Base-by-base conservation (phyloP, 2,888 invertebrate species). In the Operophtera brumata region DNA sequence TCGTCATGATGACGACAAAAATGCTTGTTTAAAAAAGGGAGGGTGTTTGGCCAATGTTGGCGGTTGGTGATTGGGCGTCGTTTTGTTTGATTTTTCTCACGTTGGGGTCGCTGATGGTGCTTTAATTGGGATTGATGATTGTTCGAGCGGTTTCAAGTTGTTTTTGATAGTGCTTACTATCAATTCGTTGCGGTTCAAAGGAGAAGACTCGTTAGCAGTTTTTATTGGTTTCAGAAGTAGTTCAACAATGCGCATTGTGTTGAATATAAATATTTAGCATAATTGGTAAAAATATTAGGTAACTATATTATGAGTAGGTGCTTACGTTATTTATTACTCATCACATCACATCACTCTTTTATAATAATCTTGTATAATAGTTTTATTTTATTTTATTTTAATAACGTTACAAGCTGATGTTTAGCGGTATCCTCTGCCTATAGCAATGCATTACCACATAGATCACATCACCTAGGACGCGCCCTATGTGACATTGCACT, bases 121-220 rank as follows among this genome's bases (percentile, higher is more conserved):
- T 79, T 82, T 88, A 84, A 89, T 89, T 88, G 84, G 87, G 71
- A 89, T 88, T 89, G 81, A 89, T 89, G 88, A 77, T 84, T 78
- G 80, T 71, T 65, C 54, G 57, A 48, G 48, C 51, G 53, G 66
- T 61, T 67, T 69, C 66, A 69, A 71, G 69, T 70, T 67, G 64
- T 68, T 72, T 71, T 68, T 69, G 59, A 64, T 64, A 67, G 66
- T 67, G 66, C 57, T 56, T 63, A 64, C 65, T 71, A 70, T 73
- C 65, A 61, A 68, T 65, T 67, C 64, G 65, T 59, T 66, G 55
- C 48, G 69, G 69, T 62, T 63, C 51, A 61, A 64, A 55, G 40
- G 55, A 48, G 56, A 47, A 49, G 47, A 58, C 64, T 65, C 59
- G 62, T 65, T 65, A 62, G 54, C 32, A 42, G 48, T 57, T 56